Conservation (phyloP, 2,113 vertebrate species). For the Epinephelus fuscoguttatus region DNA sequence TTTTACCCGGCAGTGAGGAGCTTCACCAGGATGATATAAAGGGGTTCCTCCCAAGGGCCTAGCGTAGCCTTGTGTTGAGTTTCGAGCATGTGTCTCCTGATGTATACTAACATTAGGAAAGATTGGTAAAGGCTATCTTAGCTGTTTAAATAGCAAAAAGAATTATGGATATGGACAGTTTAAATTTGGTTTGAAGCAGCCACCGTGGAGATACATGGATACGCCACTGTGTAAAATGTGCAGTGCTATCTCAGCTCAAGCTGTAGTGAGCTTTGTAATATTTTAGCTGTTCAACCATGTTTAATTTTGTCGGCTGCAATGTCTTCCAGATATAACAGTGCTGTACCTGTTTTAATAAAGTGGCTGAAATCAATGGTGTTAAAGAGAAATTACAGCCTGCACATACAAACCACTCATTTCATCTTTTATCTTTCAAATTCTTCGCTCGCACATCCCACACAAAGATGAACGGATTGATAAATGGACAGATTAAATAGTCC, state of each 20-base stretch:
- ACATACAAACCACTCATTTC: background rate
- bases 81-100: too few species aligned
- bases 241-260: background rate
- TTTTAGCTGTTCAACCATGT: background rate
- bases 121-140: too few species aligned
- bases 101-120: too few species aligned
- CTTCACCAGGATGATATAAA: too few species aligned
- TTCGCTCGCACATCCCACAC: background rate
- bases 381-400: background rate
- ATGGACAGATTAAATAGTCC: conserved; percentile 1
- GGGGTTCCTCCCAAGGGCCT: too few species aligned
- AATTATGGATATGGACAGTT: too few species aligned
- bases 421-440: background rate
- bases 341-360: conserved; percentile 14
- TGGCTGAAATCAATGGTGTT: background rate
- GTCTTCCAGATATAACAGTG: background rate
- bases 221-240: background rate
- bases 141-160: too few species aligned
- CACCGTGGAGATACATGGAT: too few species aligned
- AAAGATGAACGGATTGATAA: background rate
- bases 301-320: background rate
- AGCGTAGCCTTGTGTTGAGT: too few species aligned
- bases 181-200: too few species aligned
- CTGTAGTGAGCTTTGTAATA: background rate
- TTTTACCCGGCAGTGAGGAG: background rate